These are phyloP conservation scores for Synergus itoensis DNA, from an alignment of 2,888 invertebrate species.

Conservation along the genomic window DNA sequence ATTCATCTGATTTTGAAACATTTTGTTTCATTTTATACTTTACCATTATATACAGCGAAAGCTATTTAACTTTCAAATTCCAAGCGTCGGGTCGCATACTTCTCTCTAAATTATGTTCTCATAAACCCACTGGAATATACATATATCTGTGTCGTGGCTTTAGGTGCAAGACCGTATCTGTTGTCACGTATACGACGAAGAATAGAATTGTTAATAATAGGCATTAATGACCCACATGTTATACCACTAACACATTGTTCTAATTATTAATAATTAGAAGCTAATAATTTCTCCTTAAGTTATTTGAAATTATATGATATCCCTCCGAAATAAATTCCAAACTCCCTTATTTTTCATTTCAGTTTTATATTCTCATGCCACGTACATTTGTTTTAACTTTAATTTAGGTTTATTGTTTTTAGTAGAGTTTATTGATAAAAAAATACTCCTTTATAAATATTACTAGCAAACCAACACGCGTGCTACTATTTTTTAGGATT, in stretches of 20 bases:
- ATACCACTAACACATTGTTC: background rate
- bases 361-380: too few species aligned
- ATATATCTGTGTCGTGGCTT: background rate
- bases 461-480: too few species aligned
- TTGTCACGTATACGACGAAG: background rate
- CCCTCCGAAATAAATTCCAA: background rate
- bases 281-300: background rate
- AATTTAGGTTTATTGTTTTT: too few species aligned
- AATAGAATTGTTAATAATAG: background rate
- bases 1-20: background rate
- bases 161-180: background rate
- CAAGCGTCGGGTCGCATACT: background rate
- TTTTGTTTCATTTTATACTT: background rate
- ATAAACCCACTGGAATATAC: background rate
- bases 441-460: too few species aligned
- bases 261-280: background rate
- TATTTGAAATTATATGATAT: background rate
- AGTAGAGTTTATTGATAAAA: too few species aligned
- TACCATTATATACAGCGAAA: background rate
- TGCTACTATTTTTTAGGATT: too few species aligned
- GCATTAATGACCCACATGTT: constrained; percentile 3
- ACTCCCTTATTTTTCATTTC: background rate
- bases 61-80: background rate
- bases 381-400: too few species aligned
- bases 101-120: constrained; percentile 2